Base-by-base conservation (phyloP, 2,888 invertebrate genomes). In the Zaprionus obscuricornis region DNA sequence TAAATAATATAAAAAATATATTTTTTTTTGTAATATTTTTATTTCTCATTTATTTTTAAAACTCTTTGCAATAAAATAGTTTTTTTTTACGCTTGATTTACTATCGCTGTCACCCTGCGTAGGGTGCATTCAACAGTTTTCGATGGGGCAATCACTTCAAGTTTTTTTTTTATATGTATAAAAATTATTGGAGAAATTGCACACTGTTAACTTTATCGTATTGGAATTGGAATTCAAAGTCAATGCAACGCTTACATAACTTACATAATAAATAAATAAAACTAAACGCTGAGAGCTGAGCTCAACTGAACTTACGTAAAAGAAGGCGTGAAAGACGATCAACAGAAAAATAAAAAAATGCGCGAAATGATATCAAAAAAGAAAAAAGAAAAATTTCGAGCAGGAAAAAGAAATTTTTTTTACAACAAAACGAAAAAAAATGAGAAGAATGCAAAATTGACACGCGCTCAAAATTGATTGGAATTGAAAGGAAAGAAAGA, bases 201-300 rank as follows among this genome's bases (percentile, higher is more conserved):
- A 67, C 56, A 52, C 51, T 79, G 76, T 76, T 59, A 58, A 75
- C 62, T 57, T 68, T n/a, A n/a, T n/a, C n/a, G n/a, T n/a, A 68
- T 63, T 52, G 37, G 50, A 42, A 52, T 26, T 76, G 50, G 47
- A 54, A 69, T 60, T 73, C 74, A 77, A 78, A 85, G 85, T 77
- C 77, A 82, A 77, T 76, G 85, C 60, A 71, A 77, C 47, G 67
- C 74, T 82, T 82, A 82, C 56, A 74, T 78, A 85, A 82, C 27
- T 42, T 20, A 16, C 40, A 47, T 47, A 65, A 52, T 13, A 27
- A 11, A 13, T 39, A 39, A 40, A 52, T 42, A 40, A 14, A 26
- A 10, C 10, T 17, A 17, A 47, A 13, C 40, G 22, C 20, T 39
- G 47, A 65, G 47, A 55, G 43, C 54, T 40, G 37, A 51, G 31